Evolutionary conservation across 2,113 vertebrate genomes (phyloP), one percentile per base, ranked within the genome.

Genomic region (Hippocampus comes): DNA sequence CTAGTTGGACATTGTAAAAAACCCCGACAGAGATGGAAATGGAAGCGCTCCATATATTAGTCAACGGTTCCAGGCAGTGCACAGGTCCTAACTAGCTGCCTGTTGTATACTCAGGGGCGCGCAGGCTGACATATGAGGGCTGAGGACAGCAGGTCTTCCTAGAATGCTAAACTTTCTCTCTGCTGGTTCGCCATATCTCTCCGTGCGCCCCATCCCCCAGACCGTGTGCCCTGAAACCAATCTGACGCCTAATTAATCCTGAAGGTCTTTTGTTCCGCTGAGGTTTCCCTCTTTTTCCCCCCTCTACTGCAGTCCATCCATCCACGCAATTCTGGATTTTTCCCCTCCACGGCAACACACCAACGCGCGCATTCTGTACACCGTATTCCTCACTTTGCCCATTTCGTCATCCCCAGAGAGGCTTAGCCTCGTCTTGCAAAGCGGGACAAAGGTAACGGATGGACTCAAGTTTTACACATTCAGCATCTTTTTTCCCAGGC

Each of bases 231-330:
- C 91, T 86, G 83, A 86, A 93, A 91, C 89, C 91, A 93, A 92
- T 93, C 89, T 88, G 91, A 92, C 87, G 89, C 86, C 89, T 92
- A 92, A 93, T 93, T 93, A 93, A 93, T 93, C 91, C 89, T 91
- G 89, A 92, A 91, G 91, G 91, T 91, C 89, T 91, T 92, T 91
- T 91, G 88, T 92, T 91, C 90, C 85, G 61, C 88, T 86, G 89
- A 90, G 88, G 77, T 78, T 89, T 88, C 76, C 79, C 83, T 82
- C 82, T 85, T 82, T 79, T 72, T 84, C 78, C 72, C 77, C 79
- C 79, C 80, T 80, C 81, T 34, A 71, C 83, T 80, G 73, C 87
- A 84, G 76, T 84, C 78, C 87, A 88, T 86, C 82, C 84, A 90
- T 86, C 86, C 84, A 85, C 71, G 64, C 82, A 80, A 79, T 75